Evolutionary conservation across 2,797 vertebrate species (phyloP).

Genomic region (Schizopygopsis pylzovi): DNA sequence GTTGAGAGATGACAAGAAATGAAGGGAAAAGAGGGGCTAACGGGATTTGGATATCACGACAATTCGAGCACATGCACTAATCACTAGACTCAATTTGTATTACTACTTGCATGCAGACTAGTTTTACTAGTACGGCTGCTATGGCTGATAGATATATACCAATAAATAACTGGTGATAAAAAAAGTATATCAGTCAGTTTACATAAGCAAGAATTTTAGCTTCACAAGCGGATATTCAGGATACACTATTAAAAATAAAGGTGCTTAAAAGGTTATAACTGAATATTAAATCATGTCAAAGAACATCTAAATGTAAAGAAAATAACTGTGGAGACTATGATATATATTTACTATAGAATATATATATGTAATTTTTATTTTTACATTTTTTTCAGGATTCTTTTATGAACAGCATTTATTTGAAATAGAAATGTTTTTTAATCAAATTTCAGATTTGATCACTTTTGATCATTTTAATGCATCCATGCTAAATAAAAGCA

Average conservation of each 20-base stretch:
- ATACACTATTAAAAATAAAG: too few relatives aligned
- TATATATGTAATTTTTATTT: too few relatives aligned
- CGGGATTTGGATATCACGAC: neutral
- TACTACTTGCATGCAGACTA: neutral
- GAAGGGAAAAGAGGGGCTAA: neutral
- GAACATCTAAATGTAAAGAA: too few relatives aligned
- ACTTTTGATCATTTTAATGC: neutral
- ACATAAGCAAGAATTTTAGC: neutral
- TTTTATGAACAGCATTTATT: neutral
- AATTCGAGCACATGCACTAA: neutral
- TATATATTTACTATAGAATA: too few relatives aligned
- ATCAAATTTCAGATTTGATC: neutral
- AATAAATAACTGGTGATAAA: neutral
- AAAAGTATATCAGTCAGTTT: neutral
- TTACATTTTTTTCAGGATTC: neutral
- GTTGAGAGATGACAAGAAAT: neutral
- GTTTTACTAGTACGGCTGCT: neutral
- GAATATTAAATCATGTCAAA: too few relatives aligned
- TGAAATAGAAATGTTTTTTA: neutral
- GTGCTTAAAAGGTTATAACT: too few relatives aligned
- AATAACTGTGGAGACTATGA: too few relatives aligned
- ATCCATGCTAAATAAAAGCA: neutral
- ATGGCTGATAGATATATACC: neutral
- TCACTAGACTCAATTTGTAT: neutral
- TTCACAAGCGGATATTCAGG: neutral